Percentiles rank a stretch among this genome's conserved stretches.
phyloP scores from a whole-genome alignment of 2,113 vertebrate species.

The Petaurus breviceps region DNA sequence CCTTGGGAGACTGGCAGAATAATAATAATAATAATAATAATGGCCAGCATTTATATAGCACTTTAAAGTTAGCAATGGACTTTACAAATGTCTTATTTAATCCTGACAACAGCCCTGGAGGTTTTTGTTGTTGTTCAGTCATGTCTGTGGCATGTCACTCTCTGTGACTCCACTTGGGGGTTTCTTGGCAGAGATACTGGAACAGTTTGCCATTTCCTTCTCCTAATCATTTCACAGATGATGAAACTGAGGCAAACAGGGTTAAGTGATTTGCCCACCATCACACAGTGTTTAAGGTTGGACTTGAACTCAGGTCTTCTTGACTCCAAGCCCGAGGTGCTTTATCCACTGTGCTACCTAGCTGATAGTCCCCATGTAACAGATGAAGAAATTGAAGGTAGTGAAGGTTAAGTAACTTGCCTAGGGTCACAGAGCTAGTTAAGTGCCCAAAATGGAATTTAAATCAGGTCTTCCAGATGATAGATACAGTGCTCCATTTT shows the following conservation, averaged over 20 bases:
- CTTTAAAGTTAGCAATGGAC: neutral
- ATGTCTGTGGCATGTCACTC: neutral
- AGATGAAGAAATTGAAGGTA: neutral
- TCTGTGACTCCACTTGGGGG: neutral
- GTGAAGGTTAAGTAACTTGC: neutral
- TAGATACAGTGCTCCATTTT: neutral
- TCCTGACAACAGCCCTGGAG: neutral
- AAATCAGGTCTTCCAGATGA: neutral
- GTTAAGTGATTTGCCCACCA: neutral
- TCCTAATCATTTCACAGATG: neutral
- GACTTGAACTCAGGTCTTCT: neutral
- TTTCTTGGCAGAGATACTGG: neutral
- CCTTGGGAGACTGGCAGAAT: neutral
- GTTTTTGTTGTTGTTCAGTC: neutral
- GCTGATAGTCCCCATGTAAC: neutral
- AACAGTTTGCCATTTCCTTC: neutral
- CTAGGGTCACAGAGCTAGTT: neutral
- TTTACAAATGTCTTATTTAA: neutral
- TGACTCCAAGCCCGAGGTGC: neutral
- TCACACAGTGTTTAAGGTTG: neutral
- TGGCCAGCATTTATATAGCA: neutral
- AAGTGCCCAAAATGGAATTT: neutral
- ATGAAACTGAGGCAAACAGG: neutral
- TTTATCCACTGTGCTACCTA: neutral
- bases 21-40: neutral